A percentile compares a stretch with the other conserved stretches of the same genome.
These are phyloP conservation scores for Blastobasis lacticolella DNA, from an alignment of 2,888 invertebrate genomes.

Conservation along the genomic window DNA sequence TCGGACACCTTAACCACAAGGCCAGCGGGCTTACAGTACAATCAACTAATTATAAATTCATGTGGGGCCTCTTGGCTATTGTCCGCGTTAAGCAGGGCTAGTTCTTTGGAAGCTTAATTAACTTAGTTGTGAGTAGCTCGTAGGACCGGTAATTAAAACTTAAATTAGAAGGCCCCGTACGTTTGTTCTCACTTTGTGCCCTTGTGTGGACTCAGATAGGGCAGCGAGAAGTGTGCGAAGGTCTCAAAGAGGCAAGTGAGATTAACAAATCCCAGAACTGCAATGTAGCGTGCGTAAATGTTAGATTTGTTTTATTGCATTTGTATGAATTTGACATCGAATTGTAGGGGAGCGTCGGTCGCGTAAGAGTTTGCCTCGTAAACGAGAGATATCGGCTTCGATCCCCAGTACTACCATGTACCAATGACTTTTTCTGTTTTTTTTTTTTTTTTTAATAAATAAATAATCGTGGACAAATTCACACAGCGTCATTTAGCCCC, in stretches of 20 bases:
- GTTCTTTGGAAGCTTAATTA: conserved; percentile 34
- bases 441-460: no score
- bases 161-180: conserved; percentile 42
- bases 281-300: conserved; percentile 18
- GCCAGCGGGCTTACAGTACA: not conserved
- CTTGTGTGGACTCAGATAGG: not conserved
- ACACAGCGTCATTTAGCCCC: no score
- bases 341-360: conserved; percentile 28
- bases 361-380: conserved; percentile 16
- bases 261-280: no score
- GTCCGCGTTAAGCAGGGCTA: conserved; percentile 23
- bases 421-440: no score
- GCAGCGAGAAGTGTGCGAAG: not conserved
- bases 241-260: no score
- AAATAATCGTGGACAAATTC: no score
- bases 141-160: conserved; percentile 43
- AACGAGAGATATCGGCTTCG: no score
- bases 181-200: conserved; percentile 18
- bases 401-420: no score
- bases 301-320: conserved; percentile 25
- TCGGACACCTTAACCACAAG: no score
- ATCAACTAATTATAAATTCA: conserved; percentile 1
- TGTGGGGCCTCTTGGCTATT: conserved; percentile 14
- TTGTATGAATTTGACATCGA: conserved; percentile 30
- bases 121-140: conserved; percentile 43